Percentiles rank a stretch among this genome's conserved stretches.
Conservation (phyloP, 2,888 invertebrate genomes). For the Cylloceria caligata region DNA sequence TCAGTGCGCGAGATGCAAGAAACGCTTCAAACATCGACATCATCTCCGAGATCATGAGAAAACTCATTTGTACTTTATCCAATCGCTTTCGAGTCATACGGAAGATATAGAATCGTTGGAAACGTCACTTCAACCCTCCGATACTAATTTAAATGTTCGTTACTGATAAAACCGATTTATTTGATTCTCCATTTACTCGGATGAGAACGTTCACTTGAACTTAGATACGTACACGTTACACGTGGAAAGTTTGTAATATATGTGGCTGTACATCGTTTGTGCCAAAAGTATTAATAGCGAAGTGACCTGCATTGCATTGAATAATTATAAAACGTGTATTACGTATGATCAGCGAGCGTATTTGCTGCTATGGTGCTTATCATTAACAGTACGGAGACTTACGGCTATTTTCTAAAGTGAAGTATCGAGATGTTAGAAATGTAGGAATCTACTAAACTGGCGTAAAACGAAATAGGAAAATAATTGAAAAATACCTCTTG, state of each 20-base stretch:
- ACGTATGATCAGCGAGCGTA: background rate
- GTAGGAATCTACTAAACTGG: slow-evolving; percentile 2
- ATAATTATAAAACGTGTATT: slow-evolving; percentile 2
- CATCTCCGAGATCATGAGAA: slow-evolving; percentile 82
- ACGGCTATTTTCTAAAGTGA: slow-evolving; percentile 35
- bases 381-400: slow-evolving; percentile 1
- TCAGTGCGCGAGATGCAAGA: slow-evolving; percentile 80
- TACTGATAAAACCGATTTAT: slow-evolving; percentile 25
- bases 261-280: slow-evolving; percentile 65
- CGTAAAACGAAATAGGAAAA: slow-evolving; percentile 47
- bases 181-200: background rate
- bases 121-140: background rate
- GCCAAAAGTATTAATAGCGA: slow-evolving; percentile 68
- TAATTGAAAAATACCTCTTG: slow-evolving; percentile 73
- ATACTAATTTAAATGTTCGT: slow-evolving; percentile 26
- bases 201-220: background rate
- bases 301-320: slow-evolving; percentile 9
- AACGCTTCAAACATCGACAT: slow-evolving; percentile 83
- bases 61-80: slow-evolving; percentile 72
- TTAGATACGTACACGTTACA: background rate
- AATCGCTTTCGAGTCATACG: slow-evolving; percentile 2
- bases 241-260: slow-evolving; percentile 1
- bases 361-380: slow-evolving; percentile 31
- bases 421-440: background rate
- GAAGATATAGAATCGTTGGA: slow-evolving; percentile 18